phyloP scores from a whole-genome alignment of 2,888 invertebrate genomes.

The Ectobius pallidus region DNA sequence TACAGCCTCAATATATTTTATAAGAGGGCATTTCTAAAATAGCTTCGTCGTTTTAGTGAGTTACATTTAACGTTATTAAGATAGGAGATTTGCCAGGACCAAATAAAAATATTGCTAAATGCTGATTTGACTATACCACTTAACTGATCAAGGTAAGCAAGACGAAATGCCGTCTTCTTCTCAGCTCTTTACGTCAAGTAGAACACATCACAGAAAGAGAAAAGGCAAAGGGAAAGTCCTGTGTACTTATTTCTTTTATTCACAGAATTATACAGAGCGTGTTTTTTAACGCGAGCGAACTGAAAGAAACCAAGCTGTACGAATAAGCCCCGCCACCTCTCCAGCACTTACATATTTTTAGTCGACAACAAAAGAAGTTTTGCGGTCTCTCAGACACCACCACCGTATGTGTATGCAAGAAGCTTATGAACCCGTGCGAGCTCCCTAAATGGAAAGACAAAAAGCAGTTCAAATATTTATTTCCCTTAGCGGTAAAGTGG shows the following conservation, averaged over 20 bases:
- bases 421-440: neutral
- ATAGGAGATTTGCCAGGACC: too few species aligned
- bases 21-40: too few species aligned
- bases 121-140: too few species aligned
- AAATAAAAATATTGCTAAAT: too few species aligned
- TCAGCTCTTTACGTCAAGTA: neutral
- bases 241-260: slow-evolving; percentile 20
- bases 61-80: too few species aligned
- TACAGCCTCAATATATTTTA: too few species aligned
- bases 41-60: too few species aligned
- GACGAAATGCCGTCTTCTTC: neutral
- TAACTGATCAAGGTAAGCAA: too few species aligned
- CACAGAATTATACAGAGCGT: neutral
- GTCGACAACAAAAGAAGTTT: slow-evolving; percentile 22
- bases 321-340: neutral
- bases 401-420: slow-evolving; percentile 11
- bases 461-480: slow-evolving; percentile 42
- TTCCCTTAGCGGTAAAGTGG: slow-evolving; percentile 40
- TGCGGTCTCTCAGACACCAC: neutral
- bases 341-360: slow-evolving; percentile 13
- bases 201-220: neutral
- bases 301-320: slow-evolving; percentile 17
- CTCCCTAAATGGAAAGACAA: slow-evolving; percentile 37
- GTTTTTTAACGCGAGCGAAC: slow-evolving; percentile 9
- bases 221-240: neutral